Evolutionary conservation across 2,888 invertebrate genomes (phyloP).

Genomic region (Dryobotodes eremita): DNA sequence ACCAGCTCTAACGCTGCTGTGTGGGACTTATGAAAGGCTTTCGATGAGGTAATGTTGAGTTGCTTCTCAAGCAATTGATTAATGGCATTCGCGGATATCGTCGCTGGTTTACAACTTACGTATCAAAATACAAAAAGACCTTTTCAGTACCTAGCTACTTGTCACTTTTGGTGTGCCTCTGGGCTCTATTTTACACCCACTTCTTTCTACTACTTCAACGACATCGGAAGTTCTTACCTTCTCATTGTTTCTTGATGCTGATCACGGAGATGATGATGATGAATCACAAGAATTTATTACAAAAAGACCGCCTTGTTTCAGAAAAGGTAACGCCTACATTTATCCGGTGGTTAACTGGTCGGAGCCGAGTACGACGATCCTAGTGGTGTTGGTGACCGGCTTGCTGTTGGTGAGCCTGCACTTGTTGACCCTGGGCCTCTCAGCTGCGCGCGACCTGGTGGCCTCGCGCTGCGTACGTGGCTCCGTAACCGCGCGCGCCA

Average conservation of each 20-base stretch:
- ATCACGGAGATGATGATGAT: neutral
- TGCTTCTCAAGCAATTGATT: neutral
- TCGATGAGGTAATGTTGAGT: neutral
- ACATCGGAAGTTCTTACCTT: neutral
- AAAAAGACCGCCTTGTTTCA: constrained; percentile 74
- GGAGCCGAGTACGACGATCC: constrained; percentile 90
- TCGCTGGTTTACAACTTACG: neutral
- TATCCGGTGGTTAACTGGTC: constrained; percentile 95
- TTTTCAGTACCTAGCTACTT: neutral
- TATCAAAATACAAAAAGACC: neutral
- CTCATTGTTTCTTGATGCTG: neutral
- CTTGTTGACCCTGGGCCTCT: constrained; percentile 90
- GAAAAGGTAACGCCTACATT: constrained; percentile 92
- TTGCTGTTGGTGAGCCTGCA: constrained; percentile 92
- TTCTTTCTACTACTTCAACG: neutral
- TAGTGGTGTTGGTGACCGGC: constrained; percentile 92
- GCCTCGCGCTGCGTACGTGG: constrained; percentile 73
- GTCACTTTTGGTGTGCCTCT: neutral
- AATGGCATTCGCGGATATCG: neutral
- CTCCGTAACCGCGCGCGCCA: constrained; percentile 67
- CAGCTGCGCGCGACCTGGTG: constrained; percentile 85
- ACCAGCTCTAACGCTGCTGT: neutral
- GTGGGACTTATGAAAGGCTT: neutral
- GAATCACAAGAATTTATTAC: neutral
- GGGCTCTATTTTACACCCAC: neutral